Conservation (phyloP, 2,888 invertebrate species). For the Drosophila hawaiiensis region DNA sequence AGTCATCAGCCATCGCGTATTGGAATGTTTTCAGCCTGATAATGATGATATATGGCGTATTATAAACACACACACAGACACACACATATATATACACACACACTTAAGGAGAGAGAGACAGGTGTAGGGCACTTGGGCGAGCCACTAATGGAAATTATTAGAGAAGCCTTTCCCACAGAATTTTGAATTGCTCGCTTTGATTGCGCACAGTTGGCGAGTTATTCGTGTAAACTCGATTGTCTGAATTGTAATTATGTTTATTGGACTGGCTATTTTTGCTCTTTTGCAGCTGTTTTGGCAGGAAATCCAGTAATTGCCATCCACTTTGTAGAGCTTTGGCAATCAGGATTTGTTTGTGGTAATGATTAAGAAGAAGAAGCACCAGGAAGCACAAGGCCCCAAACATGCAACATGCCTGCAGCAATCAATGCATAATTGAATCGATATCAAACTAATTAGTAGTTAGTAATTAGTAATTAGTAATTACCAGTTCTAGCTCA, state of each 20-base stretch:
- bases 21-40: conserved; percentile 67
- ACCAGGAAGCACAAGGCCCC: not conserved
- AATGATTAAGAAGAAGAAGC: conserved; percentile 33
- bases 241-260: conserved; percentile 51
- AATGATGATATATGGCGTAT: conserved; percentile 77
- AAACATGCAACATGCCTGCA: conserved; percentile 19
- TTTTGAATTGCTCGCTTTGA: conserved; percentile 56
- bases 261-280: conserved; percentile 16
- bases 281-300: conserved; percentile 56
- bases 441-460: conserved; percentile 17
- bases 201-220: conserved; percentile 34
- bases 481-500: conserved; percentile 11
- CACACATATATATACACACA: not conserved
- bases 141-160: conserved; percentile 57
- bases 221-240: conserved; percentile 32
- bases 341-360: conserved; percentile 50
- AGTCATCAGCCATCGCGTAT: conserved; percentile 69
- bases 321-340: conserved; percentile 60
- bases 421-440: conserved; percentile 45
- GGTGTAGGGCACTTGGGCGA: conserved; percentile 31
- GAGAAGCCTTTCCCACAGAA: conserved; percentile 64
- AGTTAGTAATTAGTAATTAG: conserved; percentile 22
- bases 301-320: conserved; percentile 69
- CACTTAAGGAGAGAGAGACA: conserved; percentile 23
- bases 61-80: conserved; percentile 48